phyloP scores from a whole-genome alignment of 2,888 invertebrate species.

The Phymatocera aterrima region DNA sequence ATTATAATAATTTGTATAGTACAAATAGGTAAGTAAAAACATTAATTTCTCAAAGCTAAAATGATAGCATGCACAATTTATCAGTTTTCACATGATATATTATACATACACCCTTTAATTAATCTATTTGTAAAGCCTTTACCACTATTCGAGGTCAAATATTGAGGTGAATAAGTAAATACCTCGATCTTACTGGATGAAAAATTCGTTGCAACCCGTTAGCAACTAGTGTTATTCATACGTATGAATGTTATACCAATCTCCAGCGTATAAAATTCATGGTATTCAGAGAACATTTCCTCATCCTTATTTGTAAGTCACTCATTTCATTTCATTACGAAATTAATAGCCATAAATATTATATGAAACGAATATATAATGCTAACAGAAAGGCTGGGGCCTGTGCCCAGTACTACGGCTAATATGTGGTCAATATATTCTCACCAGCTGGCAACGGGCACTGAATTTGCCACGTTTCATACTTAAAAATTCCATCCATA shows the following conservation, averaged over 20 bases:
- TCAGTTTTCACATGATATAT: constrained; percentile 10
- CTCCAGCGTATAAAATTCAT: not conserved
- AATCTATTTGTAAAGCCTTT: constrained; percentile 3
- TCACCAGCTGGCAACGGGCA: not conserved
- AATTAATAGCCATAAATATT: not conserved
- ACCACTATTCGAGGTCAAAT: not conserved
- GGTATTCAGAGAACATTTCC: not conserved
- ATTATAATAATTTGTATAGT: not conserved
- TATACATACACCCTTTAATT: not conserved
- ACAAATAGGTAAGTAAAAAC: constrained; percentile 36
- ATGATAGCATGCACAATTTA: constrained; percentile 38
- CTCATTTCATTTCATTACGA: not conserved
- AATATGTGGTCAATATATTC: not conserved
- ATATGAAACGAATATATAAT: constrained; percentile 5
- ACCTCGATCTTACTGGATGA: not conserved
- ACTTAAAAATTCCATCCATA: not conserved
- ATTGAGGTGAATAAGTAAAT: not conserved
- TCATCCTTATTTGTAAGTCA: not conserved
- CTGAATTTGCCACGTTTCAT: not conserved
- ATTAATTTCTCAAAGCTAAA: constrained; percentile 33
- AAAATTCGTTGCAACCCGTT: constrained; percentile 11
- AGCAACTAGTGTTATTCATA: not conserved
- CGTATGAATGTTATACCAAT: not conserved
- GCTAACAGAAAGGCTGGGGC: not conserved
- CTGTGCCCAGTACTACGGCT: constrained; percentile 13